Percentiles rank a stretch among this genome's conserved stretches.
Evolutionary conservation across 1,140 invertebrate genomes (phyloP).

Genomic region (Linepithema humile): DNA sequence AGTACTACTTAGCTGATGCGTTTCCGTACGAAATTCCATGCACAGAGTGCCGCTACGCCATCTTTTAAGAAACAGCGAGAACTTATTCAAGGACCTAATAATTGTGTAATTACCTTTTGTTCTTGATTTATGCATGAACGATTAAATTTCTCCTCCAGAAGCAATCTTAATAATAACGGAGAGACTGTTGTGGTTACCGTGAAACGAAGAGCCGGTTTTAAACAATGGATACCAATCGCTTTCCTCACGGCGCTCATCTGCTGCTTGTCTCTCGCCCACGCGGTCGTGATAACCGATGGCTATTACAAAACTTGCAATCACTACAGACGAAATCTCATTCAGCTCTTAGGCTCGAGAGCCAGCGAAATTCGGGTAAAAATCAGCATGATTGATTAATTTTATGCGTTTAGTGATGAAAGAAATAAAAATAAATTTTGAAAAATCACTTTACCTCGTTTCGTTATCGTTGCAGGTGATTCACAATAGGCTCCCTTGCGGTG

Average conservation of each 20-base stretch:
- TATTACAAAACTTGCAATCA: conserved; percentile 88
- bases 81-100: too few species aligned
- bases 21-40: too few species aligned
- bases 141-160: background rate
- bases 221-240: conserved; percentile 86
- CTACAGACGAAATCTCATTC: conserved; percentile 86
- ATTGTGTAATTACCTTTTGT: background rate
- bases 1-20: too few species aligned
- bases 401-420: too few species aligned
- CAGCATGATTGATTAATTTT: too few species aligned
- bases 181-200: conserved; percentile 84
- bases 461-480: conserved; percentile 88
- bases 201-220: conserved; percentile 83
- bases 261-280: conserved; percentile 86
- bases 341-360: conserved; percentile 78
- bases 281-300: conserved; percentile 87
- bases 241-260: conserved; percentile 85
- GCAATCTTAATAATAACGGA: background rate
- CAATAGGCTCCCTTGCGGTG: conserved; percentile 87
- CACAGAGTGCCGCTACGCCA: too few species aligned
- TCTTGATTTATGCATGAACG: background rate
- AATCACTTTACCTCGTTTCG: too few species aligned
- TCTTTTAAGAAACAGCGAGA: too few species aligned
- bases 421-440: too few species aligned
- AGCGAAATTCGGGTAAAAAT: conserved; percentile 77